Conservation (phyloP, 2,113 vertebrate genomes). For the Dasyprocta punctata region DNA sequence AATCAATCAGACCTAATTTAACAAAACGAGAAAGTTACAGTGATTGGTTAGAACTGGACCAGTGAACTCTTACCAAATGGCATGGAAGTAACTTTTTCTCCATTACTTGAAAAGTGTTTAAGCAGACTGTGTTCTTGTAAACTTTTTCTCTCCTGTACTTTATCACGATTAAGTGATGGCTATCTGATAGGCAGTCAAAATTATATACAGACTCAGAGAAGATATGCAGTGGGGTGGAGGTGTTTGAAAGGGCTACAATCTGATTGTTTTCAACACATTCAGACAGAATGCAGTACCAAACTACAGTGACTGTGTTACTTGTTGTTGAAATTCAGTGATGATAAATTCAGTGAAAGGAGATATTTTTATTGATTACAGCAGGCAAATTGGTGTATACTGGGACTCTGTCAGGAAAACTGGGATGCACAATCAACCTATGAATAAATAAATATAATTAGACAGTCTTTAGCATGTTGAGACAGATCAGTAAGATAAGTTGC, state of each 20-base stretch:
- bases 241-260: neutral
- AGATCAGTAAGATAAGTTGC: neutral
- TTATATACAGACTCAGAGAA: neutral
- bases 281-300: neutral
- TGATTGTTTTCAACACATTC: neutral
- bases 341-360: neutral
- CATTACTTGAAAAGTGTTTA: neutral
- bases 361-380: neutral
- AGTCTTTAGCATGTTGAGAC: neutral
- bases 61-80: constrained; percentile 6
- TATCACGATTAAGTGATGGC: neutral
- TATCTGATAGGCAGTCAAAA: neutral
- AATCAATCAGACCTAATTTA: constrained; percentile 55
- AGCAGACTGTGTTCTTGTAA: neutral
- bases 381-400: neutral
- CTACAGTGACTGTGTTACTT: neutral
- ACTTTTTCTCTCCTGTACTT: neutral
- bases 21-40: constrained; percentile 22
- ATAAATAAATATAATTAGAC: neutral
- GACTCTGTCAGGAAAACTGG: neutral
- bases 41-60: neutral
- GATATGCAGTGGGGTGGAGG: too few species aligned
- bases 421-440: neutral
- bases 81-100: neutral
- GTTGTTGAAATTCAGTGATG: neutral